phyloP scores from a whole-genome alignment of 2,113 vertebrate genomes.

The Fregetta grallaria region DNA sequence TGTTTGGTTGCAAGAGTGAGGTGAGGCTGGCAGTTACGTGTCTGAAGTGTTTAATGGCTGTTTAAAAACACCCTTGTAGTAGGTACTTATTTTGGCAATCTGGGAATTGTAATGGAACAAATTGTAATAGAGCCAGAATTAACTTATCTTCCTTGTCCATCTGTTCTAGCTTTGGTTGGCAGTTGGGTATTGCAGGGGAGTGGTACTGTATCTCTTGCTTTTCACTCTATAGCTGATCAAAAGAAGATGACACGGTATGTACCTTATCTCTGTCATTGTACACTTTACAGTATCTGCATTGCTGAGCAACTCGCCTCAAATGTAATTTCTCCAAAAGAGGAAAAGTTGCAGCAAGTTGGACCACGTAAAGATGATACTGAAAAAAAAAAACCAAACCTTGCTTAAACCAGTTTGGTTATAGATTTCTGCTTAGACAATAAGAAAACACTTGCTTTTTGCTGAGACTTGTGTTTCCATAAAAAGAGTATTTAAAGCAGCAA shows the following conservation, averaged over 20 bases:
- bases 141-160: not conserved
- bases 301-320: not conserved
- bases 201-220: not conserved
- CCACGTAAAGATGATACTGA: not conserved
- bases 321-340: not conserved
- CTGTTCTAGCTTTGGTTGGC: not conserved
- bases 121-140: not conserved
- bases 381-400: not conserved
- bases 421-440: not conserved
- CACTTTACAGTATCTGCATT: not conserved
- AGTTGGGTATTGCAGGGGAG: not conserved
- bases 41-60: not conserved
- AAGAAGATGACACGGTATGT: not conserved
- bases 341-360: not conserved
- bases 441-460: not conserved
- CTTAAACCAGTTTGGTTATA: not conserved
- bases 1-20: not conserved
- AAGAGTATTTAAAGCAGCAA: not conserved
- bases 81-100: not conserved
- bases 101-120: not conserved
- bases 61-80: not conserved
- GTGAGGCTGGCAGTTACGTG: not conserved
- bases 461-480: not conserved
- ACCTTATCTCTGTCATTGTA: not conserved
- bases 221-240: not conserved